These are phyloP conservation scores for Apocrypta bakeri DNA, from an alignment of 1,140 invertebrate genomes.

Conservation along the genomic window DNA sequence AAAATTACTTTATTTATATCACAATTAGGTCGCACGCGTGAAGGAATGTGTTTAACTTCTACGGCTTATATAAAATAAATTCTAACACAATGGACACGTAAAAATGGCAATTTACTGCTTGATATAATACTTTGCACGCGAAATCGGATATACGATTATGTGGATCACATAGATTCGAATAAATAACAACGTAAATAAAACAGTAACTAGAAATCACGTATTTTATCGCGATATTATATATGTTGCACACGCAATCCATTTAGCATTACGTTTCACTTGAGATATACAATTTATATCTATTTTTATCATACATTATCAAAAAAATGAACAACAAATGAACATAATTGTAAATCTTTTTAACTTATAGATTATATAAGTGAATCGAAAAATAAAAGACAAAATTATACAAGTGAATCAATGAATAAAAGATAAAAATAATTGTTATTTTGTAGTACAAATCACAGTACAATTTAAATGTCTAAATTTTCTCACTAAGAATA, in stretches of 20 bases:
- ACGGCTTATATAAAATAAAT: not conserved
- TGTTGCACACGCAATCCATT: not conserved
- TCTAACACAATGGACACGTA: not conserved
- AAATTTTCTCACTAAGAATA: too few relatives aligned
- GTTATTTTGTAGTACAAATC: too few relatives aligned
- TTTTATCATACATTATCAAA: too few relatives aligned
- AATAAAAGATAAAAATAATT: too few relatives aligned
- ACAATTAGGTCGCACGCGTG: not conserved
- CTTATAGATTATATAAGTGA: too few relatives aligned
- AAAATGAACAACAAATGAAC: too few relatives aligned
- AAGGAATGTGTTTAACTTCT: not conserved
- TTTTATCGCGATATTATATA: not conserved
- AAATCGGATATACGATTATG: not conserved
- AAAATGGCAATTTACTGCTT: not conserved
- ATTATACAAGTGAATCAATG: too few relatives aligned
- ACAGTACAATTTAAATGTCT: too few relatives aligned
- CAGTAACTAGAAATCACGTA: not conserved
- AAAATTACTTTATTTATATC: not conserved
- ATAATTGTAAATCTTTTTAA: too few relatives aligned
- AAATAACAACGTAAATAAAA: not conserved
- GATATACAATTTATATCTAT: too few relatives aligned
- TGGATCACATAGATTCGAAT: not conserved
- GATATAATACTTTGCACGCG: not conserved
- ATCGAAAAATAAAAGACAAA: too few relatives aligned
- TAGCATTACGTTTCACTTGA: not conserved